A percentile compares a stretch with the other conserved stretches of the same genome.
Evolutionary conservation across 2,797 vertebrate genomes (phyloP).

Genomic region (Siniperca scherzeri): DNA sequence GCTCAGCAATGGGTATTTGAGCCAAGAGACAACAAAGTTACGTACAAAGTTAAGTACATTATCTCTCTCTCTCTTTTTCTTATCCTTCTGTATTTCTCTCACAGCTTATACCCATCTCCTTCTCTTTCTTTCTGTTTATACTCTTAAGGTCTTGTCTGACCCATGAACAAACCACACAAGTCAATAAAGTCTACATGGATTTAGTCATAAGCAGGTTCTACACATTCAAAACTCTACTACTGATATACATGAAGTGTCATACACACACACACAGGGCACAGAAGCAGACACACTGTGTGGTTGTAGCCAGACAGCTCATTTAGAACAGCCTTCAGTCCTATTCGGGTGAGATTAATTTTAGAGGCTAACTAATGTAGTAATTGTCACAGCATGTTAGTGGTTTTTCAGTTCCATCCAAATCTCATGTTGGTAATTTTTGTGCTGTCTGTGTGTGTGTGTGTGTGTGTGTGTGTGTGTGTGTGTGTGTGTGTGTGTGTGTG

Average conservation of each 20-base stretch:
- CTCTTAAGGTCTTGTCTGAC: conserved; percentile 16
- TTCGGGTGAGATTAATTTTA: conserved; percentile 72
- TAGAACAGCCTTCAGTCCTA: conserved; percentile 63
- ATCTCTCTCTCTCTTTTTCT: neutral
- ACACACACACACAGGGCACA: conserved; percentile 20
- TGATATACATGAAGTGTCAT: conserved; percentile 17
- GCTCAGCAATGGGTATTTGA: conserved; percentile 1
- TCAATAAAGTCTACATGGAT: conserved; percentile 26
- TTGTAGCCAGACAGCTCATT: conserved; percentile 66
- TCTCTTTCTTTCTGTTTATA: conserved; percentile 1
- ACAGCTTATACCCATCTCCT: neutral
- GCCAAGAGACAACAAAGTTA: conserved; percentile 17
- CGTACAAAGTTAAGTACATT: conserved; percentile 1
- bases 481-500: conserved; percentile 2
- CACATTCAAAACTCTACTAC: conserved; percentile 29
- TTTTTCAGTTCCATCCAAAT: conserved; percentile 62
- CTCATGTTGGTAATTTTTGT: conserved; percentile 56
- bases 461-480: conserved; percentile 4
- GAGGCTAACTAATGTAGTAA: conserved; percentile 71
- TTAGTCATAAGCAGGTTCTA: conserved; percentile 20
- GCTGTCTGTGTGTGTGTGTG: neutral
- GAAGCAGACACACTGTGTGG: conserved; percentile 24
- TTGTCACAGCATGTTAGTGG: conserved; percentile 71
- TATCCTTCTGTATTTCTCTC: neutral
- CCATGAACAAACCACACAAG: conserved; percentile 17